Evolutionary conservation across 2,113 vertebrate species (phyloP), one percentile per base, ranked within the genome.

Genomic region (Cnemophilus loriae): DNA sequence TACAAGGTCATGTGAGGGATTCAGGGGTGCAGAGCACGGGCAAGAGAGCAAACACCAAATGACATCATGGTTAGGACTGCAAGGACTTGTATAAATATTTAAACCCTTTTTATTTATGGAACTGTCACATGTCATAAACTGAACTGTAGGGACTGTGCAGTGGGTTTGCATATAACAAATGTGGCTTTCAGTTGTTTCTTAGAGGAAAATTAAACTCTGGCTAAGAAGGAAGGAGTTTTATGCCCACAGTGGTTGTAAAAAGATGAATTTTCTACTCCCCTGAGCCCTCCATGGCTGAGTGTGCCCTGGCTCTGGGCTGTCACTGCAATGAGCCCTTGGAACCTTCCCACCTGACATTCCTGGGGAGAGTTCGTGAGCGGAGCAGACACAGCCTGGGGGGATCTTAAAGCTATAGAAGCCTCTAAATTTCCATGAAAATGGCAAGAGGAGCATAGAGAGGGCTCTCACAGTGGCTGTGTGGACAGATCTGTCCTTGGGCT

Each of bases 331-430:
- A 52, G 65, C 55, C 60, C 50, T 49, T 71, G 41, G 14, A 44
- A 21, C 19, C 74, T 56, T 56, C 83, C 63, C 64, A 6, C 65
- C 73, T 60, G 78, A 17, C 32, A 3, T 4, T 18, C 42, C 3
- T 28, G 3, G 0, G 13, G 19, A 33, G 61, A 26, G 49, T 14
- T 20, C 6, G 0, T 10, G 64, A 84, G 30, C 24, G 5, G 6
- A 71, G 57, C 77, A 65, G 76, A 69, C 32, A 24, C 0, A 4
- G 55, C 56, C 41, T 26, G 20, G 15, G n/a, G 19, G 78, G 37
- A 17, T 42, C 52, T 80, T 15, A 39, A 60, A 93, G 46, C 47
- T 63, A 0, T 49, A 39, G 35, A 27, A 41, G 39, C 32, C 14
- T 59, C 77, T 52, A 2, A 17, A 47, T 37, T 69, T 41, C 77